These are phyloP conservation scores for Lasioglossum marginatum DNA, from an alignment of 2,888 invertebrate genomes.

Conservation along the genomic window DNA sequence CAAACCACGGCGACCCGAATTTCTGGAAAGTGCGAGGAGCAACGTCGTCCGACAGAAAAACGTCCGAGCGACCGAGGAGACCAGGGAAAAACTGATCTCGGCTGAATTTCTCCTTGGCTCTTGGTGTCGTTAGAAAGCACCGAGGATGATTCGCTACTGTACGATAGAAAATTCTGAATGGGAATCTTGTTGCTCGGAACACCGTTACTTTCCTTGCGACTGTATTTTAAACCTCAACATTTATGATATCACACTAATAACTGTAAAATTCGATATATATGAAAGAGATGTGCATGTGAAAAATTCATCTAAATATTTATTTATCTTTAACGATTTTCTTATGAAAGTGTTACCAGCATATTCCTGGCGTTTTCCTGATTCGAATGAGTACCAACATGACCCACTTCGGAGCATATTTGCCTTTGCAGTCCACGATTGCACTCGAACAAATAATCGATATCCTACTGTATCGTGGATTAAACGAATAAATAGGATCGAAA, in stretches of 20 bases:
- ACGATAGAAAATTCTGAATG: not conserved
- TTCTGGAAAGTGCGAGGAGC: constrained; percentile 32
- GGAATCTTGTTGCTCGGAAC: not conserved
- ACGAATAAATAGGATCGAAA: not conserved
- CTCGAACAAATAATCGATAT: not conserved
- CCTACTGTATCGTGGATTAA: not conserved
- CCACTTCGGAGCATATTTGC: not conserved
- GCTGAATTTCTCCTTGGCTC: constrained; percentile 32
- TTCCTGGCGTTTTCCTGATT: not conserved
- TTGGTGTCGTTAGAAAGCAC: constrained; percentile 35
- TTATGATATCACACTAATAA: not conserved
- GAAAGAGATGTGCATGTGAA: not conserved
- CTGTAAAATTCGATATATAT: not conserved
- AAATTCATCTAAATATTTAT: no score
- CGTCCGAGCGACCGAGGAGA: not conserved
- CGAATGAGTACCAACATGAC: not conserved
- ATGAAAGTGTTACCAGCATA: not conserved
- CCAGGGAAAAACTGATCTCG: constrained; percentile 1
- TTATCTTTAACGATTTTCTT: not conserved
- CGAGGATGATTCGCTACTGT: constrained; percentile 1
- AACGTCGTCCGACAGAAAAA: not conserved
- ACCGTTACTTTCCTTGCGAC: not conserved
- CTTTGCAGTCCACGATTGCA: not conserved
- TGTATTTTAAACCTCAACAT: not conserved
- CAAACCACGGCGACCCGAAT: constrained; percentile 33